Base-by-base conservation (phyloP, 2,888 invertebrate genomes). In the Lacanobia oleracea region DNA sequence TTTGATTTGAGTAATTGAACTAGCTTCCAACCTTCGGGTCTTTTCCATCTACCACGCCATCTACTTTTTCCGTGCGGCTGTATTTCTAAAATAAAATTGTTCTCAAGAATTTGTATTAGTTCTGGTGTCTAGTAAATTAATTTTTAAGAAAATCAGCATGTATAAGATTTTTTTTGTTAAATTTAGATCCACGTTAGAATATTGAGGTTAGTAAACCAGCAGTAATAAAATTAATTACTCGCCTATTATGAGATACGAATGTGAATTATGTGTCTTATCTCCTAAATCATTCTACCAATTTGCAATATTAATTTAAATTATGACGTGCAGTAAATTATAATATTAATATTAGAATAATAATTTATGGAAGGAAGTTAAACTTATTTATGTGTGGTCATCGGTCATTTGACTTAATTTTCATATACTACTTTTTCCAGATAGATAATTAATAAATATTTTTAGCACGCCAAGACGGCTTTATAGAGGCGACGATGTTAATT, bases 291-390 rank as follows among this genome's bases (percentile, higher is more conserved):
- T 72, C 63, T 43, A 61, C 66, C 77, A 77, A 80, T 80, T 80
- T 77, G 69, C 77, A 81, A 81, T 80, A 81, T 80, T 80, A 81
- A 80, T 80, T 80, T 80, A 81, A 81, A 80, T 80, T 80, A 77
- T 72, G 77, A 70, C 77, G 57, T 50, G 56, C 18, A 54, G 59
- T 81, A 81, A 81, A 81, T 80, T 80, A 76, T 77, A 61, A 72
- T 72, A 68, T 77, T 67, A 69, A 72, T 79, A 71, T 79, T 67
- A 54, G 75, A 73, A 56, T 61, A 51, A 53, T 79, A 63, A 79
- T 74, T 78, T 66, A 78, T 78, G 14, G 16, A 59, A 53, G 12
- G 43, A 59, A 54, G 56, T 54, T 60, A 79, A 54, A 78, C 40
- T 74, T 69, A 73, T 76, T 70, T 63, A 65, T 64, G 59, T 61